phyloP scores from a whole-genome alignment of 1,140 invertebrate species.

The Nebria ingens region DNA sequence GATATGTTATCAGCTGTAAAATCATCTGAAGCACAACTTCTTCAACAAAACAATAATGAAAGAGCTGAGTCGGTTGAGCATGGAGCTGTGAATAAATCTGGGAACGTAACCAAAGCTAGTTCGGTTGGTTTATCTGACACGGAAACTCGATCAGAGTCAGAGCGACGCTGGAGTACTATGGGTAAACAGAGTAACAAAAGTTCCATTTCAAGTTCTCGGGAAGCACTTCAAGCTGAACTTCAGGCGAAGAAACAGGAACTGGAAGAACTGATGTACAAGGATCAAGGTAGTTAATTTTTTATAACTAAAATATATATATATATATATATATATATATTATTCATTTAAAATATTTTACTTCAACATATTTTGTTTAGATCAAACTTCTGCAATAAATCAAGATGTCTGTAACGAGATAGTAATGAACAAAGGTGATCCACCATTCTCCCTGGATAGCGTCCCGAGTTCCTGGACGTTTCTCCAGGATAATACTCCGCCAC shows the following conservation, averaged over 20 bases:
- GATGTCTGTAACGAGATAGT: slow-evolving; percentile 16
- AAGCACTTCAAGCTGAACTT: slow-evolving; percentile 25
- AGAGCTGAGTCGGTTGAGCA: neutral
- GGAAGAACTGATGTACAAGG: slow-evolving; percentile 37
- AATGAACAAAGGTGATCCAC: slow-evolving; percentile 11
- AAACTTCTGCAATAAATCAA: slow-evolving; percentile 20
- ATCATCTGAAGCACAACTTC: neutral
- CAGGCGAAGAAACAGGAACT: slow-evolving; percentile 33
- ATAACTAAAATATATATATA: neutral
- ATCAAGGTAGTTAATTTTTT: slow-evolving; percentile 34
- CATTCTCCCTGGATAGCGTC: slow-evolving; percentile 8
- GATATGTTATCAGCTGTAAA: neutral
- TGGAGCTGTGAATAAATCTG: neutral
- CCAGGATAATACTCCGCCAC: slow-evolving; percentile 16
- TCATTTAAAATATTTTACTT: too few species aligned
- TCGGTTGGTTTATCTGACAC: neutral
- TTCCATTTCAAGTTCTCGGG: neutral
- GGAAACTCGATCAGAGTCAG: neutral
- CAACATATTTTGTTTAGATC: slow-evolving; percentile 12
- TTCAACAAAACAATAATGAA: slow-evolving; percentile 4
- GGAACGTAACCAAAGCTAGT: neutral
- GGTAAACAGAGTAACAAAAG: slow-evolving; percentile 4
- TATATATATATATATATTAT: slow-evolving; percentile 4
- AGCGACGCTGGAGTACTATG: slow-evolving; percentile 1
- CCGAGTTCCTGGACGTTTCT: slow-evolving; percentile 1